Evolutionary conservation across 2,113 vertebrate genomes (phyloP).

Genomic region (Tursiops truncatus): DNA sequence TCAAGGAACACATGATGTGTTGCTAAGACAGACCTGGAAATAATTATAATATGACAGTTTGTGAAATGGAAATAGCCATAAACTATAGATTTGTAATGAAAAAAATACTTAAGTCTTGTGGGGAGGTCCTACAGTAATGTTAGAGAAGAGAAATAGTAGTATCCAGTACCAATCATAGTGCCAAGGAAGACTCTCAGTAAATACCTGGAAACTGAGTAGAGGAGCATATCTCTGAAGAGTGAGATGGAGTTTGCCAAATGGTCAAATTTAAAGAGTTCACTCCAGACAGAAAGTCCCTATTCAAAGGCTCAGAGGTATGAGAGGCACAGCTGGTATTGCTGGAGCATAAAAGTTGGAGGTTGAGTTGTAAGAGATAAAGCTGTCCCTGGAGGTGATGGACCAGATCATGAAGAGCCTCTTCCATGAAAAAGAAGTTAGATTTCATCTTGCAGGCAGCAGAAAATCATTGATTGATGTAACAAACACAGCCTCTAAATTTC

Average conservation of each 20-base stretch:
- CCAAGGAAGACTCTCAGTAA: constrained; percentile 6
- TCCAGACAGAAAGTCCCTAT: neutral
- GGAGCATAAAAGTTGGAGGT: neutral
- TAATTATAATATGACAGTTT: constrained; percentile 44
- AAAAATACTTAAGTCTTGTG: neutral
- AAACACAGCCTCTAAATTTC: constrained; percentile 33
- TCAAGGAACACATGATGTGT: neutral
- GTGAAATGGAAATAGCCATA: neutral
- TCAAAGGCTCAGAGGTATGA: neutral
- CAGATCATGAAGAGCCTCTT: constrained; percentile 34
- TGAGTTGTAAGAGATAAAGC: constrained; percentile 29
- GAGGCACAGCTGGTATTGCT: neutral
- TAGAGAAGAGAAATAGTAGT: constrained; percentile 3
- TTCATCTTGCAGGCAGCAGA: constrained; percentile 22
- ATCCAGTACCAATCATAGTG: neutral
- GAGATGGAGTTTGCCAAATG: neutral
- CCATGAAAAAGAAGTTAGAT: neutral
- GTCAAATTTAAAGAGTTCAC: neutral
- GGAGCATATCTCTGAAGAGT: constrained; percentile 16
- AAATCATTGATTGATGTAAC: constrained; percentile 36
- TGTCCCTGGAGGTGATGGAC: neutral
- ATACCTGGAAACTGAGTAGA: neutral
- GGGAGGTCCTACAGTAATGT: neutral
- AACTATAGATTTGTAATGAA: neutral
- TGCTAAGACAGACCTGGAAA: constrained; percentile 31